Conservation (phyloP, 2,888 invertebrate genomes). For the Lottia scabra region DNA sequence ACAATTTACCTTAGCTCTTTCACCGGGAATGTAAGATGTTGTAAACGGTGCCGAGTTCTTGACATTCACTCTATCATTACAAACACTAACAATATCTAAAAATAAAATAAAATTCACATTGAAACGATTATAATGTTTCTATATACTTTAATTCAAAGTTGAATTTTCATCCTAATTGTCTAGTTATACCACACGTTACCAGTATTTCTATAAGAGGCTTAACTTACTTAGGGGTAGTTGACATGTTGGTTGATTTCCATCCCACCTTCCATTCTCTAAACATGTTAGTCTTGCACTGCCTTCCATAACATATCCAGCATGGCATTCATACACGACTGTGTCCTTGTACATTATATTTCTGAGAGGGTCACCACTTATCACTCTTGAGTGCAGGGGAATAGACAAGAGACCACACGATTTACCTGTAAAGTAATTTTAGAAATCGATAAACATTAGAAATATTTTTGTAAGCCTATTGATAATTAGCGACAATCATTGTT, state of each 20-base stretch:
- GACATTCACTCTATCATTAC: conserved; percentile 21
- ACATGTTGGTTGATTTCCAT: conserved; percentile 22
- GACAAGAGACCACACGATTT: conserved; percentile 7
- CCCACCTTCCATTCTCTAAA: conserved; percentile 50
- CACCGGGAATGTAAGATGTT: conserved; percentile 37
- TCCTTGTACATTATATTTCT: conserved; percentile 29
- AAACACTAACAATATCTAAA: conserved; percentile 16
- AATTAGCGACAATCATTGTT: too few relatives aligned
- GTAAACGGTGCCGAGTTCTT: conserved; percentile 26
- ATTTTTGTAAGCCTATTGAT: not conserved
- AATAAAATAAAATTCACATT: not conserved
- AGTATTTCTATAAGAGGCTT: too few relatives aligned
- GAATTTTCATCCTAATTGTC: not conserved
- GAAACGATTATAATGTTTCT: not conserved
- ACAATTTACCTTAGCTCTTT: conserved; percentile 43
- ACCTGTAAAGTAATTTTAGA: too few relatives aligned
- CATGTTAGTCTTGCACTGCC: conserved; percentile 53
- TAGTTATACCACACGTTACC: too few relatives aligned
- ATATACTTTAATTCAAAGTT: not conserved
- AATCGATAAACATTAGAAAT: too few relatives aligned
- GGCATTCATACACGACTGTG: conserved; percentile 38
- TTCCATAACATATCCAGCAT: conserved; percentile 44
- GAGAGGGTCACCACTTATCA: conserved; percentile 12
- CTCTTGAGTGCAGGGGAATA: not conserved
- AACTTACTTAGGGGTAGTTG: conserved; percentile 8